phyloP scores from a whole-genome alignment of 2,888 invertebrate species.

The Pseudeuparius sepicola region DNA sequence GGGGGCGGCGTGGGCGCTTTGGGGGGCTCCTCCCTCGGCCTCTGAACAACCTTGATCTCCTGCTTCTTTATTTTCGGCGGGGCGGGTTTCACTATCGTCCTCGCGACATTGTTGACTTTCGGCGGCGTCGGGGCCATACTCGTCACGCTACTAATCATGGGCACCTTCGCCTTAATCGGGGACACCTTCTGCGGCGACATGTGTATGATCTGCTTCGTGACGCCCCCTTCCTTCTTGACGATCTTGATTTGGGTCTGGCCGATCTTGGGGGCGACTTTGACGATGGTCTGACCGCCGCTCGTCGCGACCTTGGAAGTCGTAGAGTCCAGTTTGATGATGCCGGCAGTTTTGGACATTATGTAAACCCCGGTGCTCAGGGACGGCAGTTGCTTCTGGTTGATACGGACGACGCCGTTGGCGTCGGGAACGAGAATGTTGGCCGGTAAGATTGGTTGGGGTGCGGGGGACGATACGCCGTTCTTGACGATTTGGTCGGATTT shows the following conservation, averaged over 20 bases:
- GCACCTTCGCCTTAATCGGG: too few relatives aligned
- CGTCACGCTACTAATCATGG: too few relatives aligned
- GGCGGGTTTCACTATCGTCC: too few relatives aligned
- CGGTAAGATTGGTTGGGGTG: slow-evolving; percentile 25
- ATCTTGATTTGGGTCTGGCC: slow-evolving; percentile 42
- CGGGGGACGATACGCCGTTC: slow-evolving; percentile 27
- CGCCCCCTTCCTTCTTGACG: slow-evolving; percentile 34
- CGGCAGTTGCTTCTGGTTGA: slow-evolving; percentile 64
- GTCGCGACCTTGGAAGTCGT: slow-evolving; percentile 36
- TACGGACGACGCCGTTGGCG: slow-evolving; percentile 61
- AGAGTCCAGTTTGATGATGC: slow-evolving; percentile 59
- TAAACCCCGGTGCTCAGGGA: slow-evolving; percentile 55
- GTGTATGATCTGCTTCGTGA: slow-evolving; percentile 27
- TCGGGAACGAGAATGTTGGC: slow-evolving; percentile 41
- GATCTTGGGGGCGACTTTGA: slow-evolving; percentile 43
- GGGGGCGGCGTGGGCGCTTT: slow-evolving; percentile 13
- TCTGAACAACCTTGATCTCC: not conserved
- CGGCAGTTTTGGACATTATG: slow-evolving; percentile 67
- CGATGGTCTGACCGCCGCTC: slow-evolving; percentile 36
- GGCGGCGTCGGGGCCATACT: too few relatives aligned
- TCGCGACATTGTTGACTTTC: too few relatives aligned
- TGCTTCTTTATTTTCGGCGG: slow-evolving; percentile 14
- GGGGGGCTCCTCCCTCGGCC: slow-evolving; percentile 17
- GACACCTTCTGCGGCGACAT: too few relatives aligned
- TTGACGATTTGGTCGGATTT: slow-evolving; percentile 18